phyloP scores from a whole-genome alignment of 2,113 vertebrate genomes.

The Elaphurus davidianus region DNA sequence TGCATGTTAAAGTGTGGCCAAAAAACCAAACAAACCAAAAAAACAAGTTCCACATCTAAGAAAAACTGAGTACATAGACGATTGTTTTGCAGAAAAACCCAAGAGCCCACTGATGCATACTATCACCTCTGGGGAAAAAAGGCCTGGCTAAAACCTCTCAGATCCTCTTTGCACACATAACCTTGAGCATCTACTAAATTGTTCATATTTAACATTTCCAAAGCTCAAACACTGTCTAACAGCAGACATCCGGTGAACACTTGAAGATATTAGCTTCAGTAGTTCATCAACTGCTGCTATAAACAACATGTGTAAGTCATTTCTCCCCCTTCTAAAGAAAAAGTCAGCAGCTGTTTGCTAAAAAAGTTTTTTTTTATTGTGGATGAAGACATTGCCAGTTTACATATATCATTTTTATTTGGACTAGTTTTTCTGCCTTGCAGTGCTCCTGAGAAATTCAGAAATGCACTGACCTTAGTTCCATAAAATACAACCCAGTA shows the following conservation, averaged over 20 bases:
- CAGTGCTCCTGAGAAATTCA: slow-evolving; percentile 53
- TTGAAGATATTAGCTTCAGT: neutral
- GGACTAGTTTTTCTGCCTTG: slow-evolving; percentile 1
- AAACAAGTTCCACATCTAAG: neutral
- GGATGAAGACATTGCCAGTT: slow-evolving; percentile 53
- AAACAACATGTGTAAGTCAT: slow-evolving; percentile 57
- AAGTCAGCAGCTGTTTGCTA: slow-evolving; percentile 53
- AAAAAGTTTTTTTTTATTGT: slow-evolving; percentile 41
- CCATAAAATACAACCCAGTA: slow-evolving; percentile 33
- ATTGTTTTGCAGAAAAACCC: neutral
- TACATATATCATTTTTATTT: slow-evolving; percentile 65
- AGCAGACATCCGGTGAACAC: neutral
- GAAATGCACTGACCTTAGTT: slow-evolving; percentile 41
- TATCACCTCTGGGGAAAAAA: neutral
- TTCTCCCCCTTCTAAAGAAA: slow-evolving; percentile 62
- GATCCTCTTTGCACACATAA: neutral
- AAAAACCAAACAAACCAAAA: neutral
- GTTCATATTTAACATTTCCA: slow-evolving; percentile 6
- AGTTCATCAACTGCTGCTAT: neutral
- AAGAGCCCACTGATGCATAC: neutral
- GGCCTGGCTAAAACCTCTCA: neutral
- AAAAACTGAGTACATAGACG: neutral
- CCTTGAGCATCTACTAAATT: neutral
- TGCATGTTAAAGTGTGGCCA: neutral
- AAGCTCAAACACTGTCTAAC: neutral